Base-by-base conservation (phyloP, 2,888 invertebrate species). In the Entomobrya proxima region DNA sequence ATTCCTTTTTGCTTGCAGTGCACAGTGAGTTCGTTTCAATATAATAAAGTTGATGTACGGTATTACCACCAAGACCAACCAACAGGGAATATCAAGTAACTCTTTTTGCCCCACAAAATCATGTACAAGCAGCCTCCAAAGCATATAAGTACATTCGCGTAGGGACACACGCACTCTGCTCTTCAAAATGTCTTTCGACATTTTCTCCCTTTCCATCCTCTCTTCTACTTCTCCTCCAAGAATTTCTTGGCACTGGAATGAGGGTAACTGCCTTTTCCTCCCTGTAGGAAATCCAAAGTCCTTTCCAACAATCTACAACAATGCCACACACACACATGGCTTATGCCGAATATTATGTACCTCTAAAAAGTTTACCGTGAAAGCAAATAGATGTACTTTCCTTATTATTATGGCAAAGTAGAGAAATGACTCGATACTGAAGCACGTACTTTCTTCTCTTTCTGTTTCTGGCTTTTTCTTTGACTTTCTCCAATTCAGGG, bases 181-280 rank as follows among this genome's bases (percentile, higher is more conserved):
- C 55, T 18, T 55, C 13, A 55, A 75, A 52, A 50, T 75, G 75
- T 75, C 50, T 52, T 30, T 75, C 75, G 15, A 69, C 69, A 69
- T 75, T 18, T 74, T 72, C 37, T 37, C 64, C n/a, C 32, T 32
- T 52, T 72, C 24, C 15, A 15, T 72, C 30, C 37, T 47, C 58
- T 37, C 58, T 24, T 27, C 40, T 55, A 13, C 24, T 64, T 40
- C 24, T 58, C 21, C 44, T 35, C 37, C 37, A 69, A 58, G 37
- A 80, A 40, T 35, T 72, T 79, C 47, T 81, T 81, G 81, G 81
- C 81, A 81, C 74, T 61, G 44, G 32, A 81, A 74, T 69, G 74
- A 74, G 81, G 81, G 61, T 81, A 81, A 81, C 81, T 74, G 67
- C 77, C 75, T 75, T 72, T 80, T 52, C 64, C 77, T 78, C 78